A percentile compares a stretch with the other conserved stretches of the same genome.
phyloP scores from a whole-genome alignment of 2,888 invertebrate genomes.

The Lepidocyrtoides sp. region DNA sequence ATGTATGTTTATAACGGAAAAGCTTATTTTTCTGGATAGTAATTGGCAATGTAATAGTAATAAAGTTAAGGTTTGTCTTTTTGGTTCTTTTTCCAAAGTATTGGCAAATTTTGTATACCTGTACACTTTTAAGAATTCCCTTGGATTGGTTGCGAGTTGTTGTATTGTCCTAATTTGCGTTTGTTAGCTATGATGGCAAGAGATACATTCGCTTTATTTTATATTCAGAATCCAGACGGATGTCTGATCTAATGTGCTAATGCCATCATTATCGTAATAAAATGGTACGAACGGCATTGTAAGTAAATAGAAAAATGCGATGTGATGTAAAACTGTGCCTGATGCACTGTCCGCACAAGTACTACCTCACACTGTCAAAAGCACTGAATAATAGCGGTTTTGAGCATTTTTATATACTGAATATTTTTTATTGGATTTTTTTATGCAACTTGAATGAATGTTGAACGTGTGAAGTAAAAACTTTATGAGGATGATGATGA shows the following conservation, averaged over 20 bases:
- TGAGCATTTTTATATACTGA: no score
- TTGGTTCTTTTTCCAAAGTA: neutral
- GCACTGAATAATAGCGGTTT: no score
- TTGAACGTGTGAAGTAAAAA: no score
- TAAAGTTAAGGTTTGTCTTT: neutral
- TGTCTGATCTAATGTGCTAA: slow-evolving; percentile 27
- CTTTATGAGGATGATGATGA: slow-evolving; percentile 5
- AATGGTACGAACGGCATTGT: no score
- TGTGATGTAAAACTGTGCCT: no score
- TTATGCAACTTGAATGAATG: no score
- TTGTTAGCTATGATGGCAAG: neutral
- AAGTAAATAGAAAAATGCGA: no score
- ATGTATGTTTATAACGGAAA: neutral
- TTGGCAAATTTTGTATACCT: neutral
- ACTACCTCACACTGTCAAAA: no score
- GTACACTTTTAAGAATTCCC: neutral
- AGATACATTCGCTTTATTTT: neutral
- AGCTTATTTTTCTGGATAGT: neutral
- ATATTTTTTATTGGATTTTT: no score
- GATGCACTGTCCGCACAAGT: no score
- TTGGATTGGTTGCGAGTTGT: neutral
- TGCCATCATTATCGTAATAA: slow-evolving; percentile 13
- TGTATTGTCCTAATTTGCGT: neutral
- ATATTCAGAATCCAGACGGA: slow-evolving; percentile 26
- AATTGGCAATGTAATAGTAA: neutral